Conservation (phyloP, 2,888 invertebrate species). For the Lasius fuliginosus region DNA sequence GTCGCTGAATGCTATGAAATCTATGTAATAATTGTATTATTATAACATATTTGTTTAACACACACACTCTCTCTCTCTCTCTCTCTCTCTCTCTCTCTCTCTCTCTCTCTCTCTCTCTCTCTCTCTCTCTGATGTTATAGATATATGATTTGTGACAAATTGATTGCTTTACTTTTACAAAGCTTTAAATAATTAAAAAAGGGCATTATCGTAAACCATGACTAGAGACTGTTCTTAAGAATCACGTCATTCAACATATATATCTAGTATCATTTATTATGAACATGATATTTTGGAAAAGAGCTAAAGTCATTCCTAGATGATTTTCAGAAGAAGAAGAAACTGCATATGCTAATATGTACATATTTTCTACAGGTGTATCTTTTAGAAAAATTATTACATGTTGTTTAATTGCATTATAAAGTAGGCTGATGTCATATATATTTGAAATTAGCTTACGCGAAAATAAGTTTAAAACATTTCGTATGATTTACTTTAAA, state of each 20-base stretch:
- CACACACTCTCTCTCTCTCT: too few species aligned
- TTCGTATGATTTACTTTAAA: neutral
- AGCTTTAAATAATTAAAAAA: neutral
- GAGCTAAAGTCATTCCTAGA: neutral
- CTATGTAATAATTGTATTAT: neutral
- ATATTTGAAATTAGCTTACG: neutral
- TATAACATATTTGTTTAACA: slow-evolving; percentile 7
- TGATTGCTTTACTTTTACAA: neutral
- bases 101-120: too few species aligned
- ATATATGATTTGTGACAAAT: slow-evolving; percentile 1
- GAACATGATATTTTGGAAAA: slow-evolving; percentile 10
- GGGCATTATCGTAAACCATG: neutral
- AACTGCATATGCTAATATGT: neutral
- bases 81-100: too few species aligned
- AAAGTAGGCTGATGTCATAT: neutral
- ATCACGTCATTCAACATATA: neutral
- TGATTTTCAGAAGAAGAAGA: slow-evolving; percentile 32
- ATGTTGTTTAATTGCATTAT: neutral
- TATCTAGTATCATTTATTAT: neutral
- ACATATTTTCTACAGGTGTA: neutral
- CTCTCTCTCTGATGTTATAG: neutral
- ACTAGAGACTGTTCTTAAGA: neutral
- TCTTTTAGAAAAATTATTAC: neutral
- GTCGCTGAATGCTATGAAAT: neutral
- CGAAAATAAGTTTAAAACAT: slow-evolving; percentile 1